Conservation (phyloP, 2,888 invertebrate species). For the Dasypolia templi region DNA sequence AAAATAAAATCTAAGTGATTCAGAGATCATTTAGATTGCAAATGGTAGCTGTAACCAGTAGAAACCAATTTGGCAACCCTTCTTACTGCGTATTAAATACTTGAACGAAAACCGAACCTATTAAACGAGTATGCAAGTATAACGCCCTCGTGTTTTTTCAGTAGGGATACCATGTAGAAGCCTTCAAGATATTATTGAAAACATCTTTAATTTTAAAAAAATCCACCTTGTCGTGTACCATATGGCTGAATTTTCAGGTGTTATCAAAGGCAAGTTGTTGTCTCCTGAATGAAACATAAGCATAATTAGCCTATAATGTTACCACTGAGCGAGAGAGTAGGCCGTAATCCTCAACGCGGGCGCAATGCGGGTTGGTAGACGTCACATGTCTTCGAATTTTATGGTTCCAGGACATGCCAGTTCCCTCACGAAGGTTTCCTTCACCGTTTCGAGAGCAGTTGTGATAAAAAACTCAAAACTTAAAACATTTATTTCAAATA, state of each 20-base stretch:
- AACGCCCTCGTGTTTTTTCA: constrained; percentile 9
- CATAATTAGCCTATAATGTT: too few relatives aligned
- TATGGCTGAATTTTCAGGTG: background rate
- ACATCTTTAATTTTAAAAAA: background rate
- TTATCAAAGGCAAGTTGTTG: background rate
- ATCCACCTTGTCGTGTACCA: background rate
- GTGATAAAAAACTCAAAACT: too few relatives aligned
- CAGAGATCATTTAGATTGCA: constrained; percentile 63
- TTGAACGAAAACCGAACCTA: constrained; percentile 64
- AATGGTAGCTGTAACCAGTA: constrained; percentile 59
- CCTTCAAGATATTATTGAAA: background rate
- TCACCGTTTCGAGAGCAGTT: too few relatives aligned
- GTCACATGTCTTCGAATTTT: too few relatives aligned
- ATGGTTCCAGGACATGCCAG: too few relatives aligned
- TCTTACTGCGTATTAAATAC: constrained; percentile 67
- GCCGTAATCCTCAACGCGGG: too few relatives aligned
- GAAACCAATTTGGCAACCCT: constrained; percentile 72
- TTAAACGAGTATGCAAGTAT: constrained; percentile 62
- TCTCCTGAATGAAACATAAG: background rate
- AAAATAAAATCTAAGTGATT: constrained; percentile 61
- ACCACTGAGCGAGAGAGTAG: too few relatives aligned
- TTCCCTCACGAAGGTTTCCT: too few relatives aligned
- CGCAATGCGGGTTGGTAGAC: too few relatives aligned
- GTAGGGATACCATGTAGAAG: constrained; percentile 46
- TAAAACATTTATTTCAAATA: too few relatives aligned